Percentiles rank a stretch among this genome's conserved stretches.
These are phyloP conservation scores for Nyctibius bracteatus DNA, from an alignment of 2,113 vertebrate species.

Conservation along the genomic window DNA sequence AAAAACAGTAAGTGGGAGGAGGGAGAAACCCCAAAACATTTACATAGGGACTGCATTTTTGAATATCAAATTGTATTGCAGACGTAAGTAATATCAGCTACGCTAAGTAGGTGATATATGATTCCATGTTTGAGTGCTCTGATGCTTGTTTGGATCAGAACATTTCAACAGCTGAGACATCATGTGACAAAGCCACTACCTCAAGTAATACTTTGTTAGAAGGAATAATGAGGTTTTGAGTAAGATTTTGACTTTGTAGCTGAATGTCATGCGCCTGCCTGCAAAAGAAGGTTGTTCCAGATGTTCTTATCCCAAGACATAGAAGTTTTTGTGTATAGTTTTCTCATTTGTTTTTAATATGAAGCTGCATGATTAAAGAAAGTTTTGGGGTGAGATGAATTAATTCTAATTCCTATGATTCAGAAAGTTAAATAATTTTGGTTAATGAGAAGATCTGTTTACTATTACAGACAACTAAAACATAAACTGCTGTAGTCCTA, in stretches of 20 bases:
- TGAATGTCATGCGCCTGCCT: background rate
- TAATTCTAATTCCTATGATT: background rate
- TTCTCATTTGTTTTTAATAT: background rate
- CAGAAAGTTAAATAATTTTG: background rate
- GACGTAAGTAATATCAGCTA: background rate
- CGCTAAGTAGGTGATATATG: conserved; percentile 54
- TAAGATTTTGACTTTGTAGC: background rate
- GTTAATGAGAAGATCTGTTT: background rate
- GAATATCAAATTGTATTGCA: background rate
- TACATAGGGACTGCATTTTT: background rate
- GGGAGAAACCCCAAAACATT: conserved; percentile 5
- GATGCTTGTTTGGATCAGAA: conserved; percentile 24
- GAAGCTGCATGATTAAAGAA: background rate
- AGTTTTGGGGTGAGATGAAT: background rate
- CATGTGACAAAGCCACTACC: background rate
- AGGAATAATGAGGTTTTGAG: background rate
- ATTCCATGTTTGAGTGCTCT: conserved; percentile 1
- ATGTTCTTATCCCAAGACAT: background rate
- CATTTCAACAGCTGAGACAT: conserved; percentile 35
- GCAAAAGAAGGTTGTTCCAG: background rate
- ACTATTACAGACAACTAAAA: background rate
- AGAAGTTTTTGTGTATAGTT: background rate
- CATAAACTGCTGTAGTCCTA: background rate
- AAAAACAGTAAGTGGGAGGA: background rate
- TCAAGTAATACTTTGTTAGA: background rate